Conservation (phyloP, 2,797 vertebrate species). For the Myotis myotis region DNA sequence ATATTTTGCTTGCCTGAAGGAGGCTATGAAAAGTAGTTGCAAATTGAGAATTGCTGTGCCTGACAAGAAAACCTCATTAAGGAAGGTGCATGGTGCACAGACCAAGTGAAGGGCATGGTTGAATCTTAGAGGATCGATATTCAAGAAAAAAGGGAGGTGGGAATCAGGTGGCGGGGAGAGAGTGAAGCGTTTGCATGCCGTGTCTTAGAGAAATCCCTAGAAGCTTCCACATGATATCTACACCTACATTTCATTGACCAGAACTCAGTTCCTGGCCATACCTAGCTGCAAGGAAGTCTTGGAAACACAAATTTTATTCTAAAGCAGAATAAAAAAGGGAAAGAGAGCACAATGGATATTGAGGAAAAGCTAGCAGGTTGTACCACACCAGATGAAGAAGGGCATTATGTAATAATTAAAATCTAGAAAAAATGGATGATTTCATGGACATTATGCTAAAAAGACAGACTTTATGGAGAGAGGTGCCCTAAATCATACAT, state of each 20-base stretch:
- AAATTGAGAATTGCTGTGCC: not conserved
- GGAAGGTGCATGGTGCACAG: not conserved
- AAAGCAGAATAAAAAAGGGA: not conserved
- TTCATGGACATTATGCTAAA: not conserved
- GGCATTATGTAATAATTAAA: not conserved
- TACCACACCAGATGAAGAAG: not conserved
- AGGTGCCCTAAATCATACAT: not conserved
- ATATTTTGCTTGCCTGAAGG: conserved; percentile 11
- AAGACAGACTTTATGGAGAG: not conserved
- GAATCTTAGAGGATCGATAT: not conserved
- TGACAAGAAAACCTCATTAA: not conserved
- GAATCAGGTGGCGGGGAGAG: not conserved
- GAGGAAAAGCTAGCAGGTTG: not conserved
- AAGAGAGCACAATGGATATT: not conserved
- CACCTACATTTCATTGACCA: not conserved
- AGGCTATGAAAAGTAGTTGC: not conserved
- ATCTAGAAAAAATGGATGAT: not conserved
- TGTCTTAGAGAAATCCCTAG: not conserved
- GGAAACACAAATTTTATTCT: not conserved
- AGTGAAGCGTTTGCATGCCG: not conserved
- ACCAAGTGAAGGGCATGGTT: not conserved
- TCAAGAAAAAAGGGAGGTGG: not conserved
- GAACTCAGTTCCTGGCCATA: not conserved
- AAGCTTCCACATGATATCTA: not conserved
- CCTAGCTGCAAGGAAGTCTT: not conserved